phyloP scores from a whole-genome alignment of 2,888 invertebrate species.

The Oeneis ivallda region DNA sequence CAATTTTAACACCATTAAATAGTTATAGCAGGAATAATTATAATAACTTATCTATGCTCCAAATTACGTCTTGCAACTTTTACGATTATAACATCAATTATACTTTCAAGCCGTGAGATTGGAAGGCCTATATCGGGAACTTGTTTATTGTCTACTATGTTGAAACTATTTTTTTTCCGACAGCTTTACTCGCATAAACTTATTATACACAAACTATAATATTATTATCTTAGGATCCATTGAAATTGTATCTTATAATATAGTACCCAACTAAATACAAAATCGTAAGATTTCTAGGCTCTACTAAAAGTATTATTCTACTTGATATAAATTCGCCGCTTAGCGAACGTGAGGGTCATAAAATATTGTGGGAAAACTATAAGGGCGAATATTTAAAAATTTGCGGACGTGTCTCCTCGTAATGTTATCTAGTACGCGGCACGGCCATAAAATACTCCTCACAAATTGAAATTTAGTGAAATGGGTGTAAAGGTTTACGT shows the following conservation, averaged over 20 bases:
- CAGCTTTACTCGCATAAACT: neutral
- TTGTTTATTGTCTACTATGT: neutral
- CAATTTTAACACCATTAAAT: slow-evolving; percentile 10
- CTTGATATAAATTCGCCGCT: slow-evolving; percentile 13
- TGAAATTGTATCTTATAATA: neutral
- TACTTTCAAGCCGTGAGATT: neutral
- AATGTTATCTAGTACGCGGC: slow-evolving; percentile 48
- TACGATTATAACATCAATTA: slow-evolving; percentile 5
- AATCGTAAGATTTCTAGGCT: neutral
- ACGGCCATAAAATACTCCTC: slow-evolving; percentile 26
- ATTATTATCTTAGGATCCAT: no score
- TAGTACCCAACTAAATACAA: neutral
- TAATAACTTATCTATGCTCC: neutral
- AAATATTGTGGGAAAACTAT: slow-evolving; percentile 48
- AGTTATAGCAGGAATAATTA: slow-evolving; percentile 2
- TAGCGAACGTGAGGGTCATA: slow-evolving; percentile 42
- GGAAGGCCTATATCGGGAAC: neutral
- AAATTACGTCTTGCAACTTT: slow-evolving; percentile 5
- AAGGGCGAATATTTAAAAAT: slow-evolving; percentile 54
- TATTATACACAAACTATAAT: no score
- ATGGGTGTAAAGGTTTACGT: slow-evolving; percentile 16
- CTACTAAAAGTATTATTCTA: slow-evolving; percentile 6
- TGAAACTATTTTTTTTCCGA: neutral
- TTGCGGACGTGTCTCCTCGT: slow-evolving; percentile 50
- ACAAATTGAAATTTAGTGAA: slow-evolving; percentile 34